phyloP scores from a whole-genome alignment of 2,797 vertebrate genomes.

The Notolepis coatsorum region DNA sequence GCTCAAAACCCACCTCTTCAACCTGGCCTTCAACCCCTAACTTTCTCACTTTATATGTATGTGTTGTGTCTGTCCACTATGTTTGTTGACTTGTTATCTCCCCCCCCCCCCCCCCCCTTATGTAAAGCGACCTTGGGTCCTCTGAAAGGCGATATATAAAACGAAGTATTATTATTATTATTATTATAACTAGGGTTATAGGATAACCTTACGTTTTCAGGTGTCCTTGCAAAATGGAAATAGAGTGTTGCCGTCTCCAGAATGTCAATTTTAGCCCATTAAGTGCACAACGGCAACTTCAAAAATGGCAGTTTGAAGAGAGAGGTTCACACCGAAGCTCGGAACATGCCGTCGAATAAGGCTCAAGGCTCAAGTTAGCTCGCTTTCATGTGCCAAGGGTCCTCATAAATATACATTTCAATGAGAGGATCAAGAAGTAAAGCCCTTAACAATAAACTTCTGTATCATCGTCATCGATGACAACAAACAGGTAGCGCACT shows the following conservation, averaged over 20 bases:
- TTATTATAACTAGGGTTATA: no score
- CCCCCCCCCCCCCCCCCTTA: no score
- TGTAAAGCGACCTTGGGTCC: no score
- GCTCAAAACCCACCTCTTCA: no score
- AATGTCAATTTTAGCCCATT: conserved; percentile 59
- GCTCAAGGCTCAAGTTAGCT: conserved; percentile 65
- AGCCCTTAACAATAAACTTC: conserved; percentile 81
- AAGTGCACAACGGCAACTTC: conserved; percentile 72
- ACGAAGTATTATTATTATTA: no score
- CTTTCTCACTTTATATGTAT: no score
- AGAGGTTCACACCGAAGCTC: conserved; percentile 69
- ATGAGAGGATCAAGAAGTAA: conserved; percentile 80
- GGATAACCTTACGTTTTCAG: conserved; percentile 41
- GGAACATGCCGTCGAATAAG: conserved; percentile 82
- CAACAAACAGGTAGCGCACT: conserved; percentile 61
- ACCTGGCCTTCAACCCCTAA: no score
- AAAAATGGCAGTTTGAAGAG: conserved; percentile 75
- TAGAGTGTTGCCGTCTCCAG: conserved; percentile 47
- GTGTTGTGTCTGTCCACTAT: no score
- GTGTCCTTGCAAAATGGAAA: conserved; percentile 70
- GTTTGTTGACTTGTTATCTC: no score
- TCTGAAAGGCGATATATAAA: no score
- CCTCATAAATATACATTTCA: conserved; percentile 84
- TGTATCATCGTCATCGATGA: conserved; percentile 71
- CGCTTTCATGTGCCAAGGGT: conserved; percentile 75